Evolutionary conservation across 2,797 vertebrate genomes (phyloP).

Genomic region (Leucoraja ocellata): DNA sequence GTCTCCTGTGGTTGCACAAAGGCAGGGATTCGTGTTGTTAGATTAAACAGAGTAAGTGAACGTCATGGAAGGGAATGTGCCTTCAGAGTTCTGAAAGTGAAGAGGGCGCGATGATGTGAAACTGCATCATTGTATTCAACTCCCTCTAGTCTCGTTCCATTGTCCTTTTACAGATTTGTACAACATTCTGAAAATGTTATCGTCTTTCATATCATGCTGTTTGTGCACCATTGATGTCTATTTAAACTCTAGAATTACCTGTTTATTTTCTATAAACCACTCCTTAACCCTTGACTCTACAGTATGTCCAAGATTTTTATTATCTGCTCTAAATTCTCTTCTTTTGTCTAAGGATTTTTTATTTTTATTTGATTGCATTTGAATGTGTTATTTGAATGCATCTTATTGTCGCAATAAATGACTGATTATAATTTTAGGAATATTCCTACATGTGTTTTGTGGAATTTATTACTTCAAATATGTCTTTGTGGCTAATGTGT

Average conservation of each 20-base stretch:
- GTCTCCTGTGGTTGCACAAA: too few relatives aligned
- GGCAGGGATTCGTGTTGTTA: too few relatives aligned
- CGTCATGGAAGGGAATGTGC: too few relatives aligned
- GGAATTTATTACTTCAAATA: background rate
- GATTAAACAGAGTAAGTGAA: too few relatives aligned
- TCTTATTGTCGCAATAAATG: background rate
- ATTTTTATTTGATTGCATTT: background rate
- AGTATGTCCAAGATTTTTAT: background rate
- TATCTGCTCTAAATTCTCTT: background rate
- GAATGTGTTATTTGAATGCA: background rate
- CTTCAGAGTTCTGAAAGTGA: too few relatives aligned
- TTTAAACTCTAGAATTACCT: background rate
- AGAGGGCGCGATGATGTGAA: background rate
- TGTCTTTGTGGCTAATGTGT: background rate
- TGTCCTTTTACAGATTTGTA: too few relatives aligned
- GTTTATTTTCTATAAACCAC: background rate
- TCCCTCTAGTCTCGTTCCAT: background rate
- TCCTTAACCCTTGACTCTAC: background rate
- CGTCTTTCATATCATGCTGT: background rate
- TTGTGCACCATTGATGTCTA: background rate
- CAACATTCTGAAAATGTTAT: background rate
- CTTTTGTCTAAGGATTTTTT: background rate
- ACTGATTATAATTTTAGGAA: background rate
- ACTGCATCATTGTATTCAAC: background rate
- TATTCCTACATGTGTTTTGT: background rate